Conservation (phyloP, 2,888 invertebrate genomes). For the Hybos culiciformis region DNA sequence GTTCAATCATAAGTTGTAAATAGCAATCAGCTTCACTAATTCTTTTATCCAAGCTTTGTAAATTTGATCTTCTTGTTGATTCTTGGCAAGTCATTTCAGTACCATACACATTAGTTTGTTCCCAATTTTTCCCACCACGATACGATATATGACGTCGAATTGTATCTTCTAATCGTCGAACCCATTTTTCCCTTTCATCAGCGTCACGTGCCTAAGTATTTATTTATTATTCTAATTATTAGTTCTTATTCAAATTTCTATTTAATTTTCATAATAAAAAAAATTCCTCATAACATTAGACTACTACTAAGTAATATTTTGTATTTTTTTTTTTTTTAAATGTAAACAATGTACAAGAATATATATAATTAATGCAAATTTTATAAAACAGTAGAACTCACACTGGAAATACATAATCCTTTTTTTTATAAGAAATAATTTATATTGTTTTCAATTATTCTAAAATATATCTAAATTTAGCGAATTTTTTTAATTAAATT, state of each 20-base stretch:
- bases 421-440: not conserved
- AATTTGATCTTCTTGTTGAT: constrained; percentile 34
- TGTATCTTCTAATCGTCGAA: constrained; percentile 86
- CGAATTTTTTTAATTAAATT: too few species aligned
- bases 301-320: not conserved
- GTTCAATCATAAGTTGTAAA: constrained; percentile 88
- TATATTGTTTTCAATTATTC: not conserved
- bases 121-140: constrained; percentile 36
- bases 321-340: not conserved
- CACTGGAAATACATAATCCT: not conserved
- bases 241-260: too few species aligned
- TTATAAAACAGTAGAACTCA: not conserved
- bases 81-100: constrained; percentile 38
- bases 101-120: constrained; percentile 28
- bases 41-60: constrained; percentile 71
- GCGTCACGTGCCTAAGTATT: constrained; percentile 72
- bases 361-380: too few species aligned
- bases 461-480: too few species aligned
- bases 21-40: constrained; percentile 93
- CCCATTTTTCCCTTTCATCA: constrained; percentile 92
- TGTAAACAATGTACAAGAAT: too few species aligned
- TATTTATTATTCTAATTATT: not conserved
- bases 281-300: not conserved
- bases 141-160: constrained; percentile 73
- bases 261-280: too few species aligned